Percentiles rank a stretch among this genome's conserved stretches.
Evolutionary conservation across 64 coral and sea anemone genomes (phyloP).

Genomic region (Dendronephthya gigantea): DNA sequence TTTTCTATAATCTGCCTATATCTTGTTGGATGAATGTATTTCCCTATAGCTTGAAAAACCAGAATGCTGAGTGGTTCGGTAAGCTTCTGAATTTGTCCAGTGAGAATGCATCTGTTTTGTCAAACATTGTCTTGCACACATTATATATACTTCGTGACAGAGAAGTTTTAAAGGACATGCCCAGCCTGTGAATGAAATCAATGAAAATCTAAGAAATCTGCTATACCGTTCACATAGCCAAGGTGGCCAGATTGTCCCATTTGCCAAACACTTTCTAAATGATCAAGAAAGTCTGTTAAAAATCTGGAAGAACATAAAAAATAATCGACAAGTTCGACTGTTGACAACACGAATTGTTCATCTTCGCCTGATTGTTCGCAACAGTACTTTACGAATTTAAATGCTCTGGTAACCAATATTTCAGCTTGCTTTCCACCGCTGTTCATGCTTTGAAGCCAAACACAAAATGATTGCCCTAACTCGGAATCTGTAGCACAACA

Average conservation of each 20-base stretch:
- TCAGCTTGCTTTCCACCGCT: constrained; percentile 43
- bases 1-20: constrained; percentile 58
- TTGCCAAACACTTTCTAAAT: neutral
- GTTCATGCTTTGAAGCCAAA: constrained; percentile 27
- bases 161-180: neutral
- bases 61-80: constrained; percentile 23
- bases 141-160: constrained; percentile 11
- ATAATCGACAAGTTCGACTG: constrained; percentile 15
- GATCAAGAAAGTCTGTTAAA: constrained; percentile 36
- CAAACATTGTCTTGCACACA: neutral
- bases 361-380: neutral
- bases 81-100: constrained; percentile 20
- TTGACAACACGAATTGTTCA: neutral
- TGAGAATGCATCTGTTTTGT: constrained; percentile 2
- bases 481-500: neutral
- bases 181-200: neutral
- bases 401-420: constrained; percentile 13
- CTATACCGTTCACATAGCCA: constrained; percentile 27
- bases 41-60: constrained; percentile 41
- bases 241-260: constrained; percentile 35
- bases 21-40: constrained; percentile 42
- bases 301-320: constrained; percentile 7
- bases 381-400: constrained; percentile 47
- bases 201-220: constrained; percentile 30
- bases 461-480: constrained; percentile 19